A percentile compares a stretch with the other conserved stretches of the same genome.
Conservation (phyloP, 2,797 vertebrate genomes). For the Enteromius mattozi region DNA sequence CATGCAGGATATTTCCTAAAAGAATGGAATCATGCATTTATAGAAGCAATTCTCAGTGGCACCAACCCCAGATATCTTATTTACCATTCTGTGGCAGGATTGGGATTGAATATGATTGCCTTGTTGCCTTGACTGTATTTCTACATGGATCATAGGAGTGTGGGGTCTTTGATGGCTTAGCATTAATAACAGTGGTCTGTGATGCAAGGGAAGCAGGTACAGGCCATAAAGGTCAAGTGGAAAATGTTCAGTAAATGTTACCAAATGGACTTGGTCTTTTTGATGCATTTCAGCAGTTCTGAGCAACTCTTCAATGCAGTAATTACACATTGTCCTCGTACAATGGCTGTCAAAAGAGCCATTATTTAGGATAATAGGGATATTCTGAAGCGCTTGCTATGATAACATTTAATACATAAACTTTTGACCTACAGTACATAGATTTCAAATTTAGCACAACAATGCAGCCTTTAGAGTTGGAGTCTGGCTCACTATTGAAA, state of each 20-base stretch:
- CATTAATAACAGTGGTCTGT: slow-evolving; percentile 37
- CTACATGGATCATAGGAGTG: slow-evolving; percentile 38
- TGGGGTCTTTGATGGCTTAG: slow-evolving; percentile 38
- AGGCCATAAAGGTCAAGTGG: slow-evolving; percentile 13
- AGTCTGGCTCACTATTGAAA: not conserved
- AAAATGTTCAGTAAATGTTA: slow-evolving; percentile 22
- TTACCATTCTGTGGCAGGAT: slow-evolving; percentile 47
- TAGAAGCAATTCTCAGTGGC: slow-evolving; percentile 61
- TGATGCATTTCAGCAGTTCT: not conserved
- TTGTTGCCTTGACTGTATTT: slow-evolving; percentile 52
- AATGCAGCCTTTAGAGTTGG: not conserved
- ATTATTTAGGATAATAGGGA: slow-evolving; percentile 25
- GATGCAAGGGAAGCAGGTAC: not conserved
- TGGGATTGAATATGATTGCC: slow-evolving; percentile 61
- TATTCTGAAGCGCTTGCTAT: not conserved
- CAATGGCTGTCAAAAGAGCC: slow-evolving; percentile 17
- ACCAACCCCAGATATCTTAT: slow-evolving; percentile 44
- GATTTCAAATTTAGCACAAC: slow-evolving; percentile 6
- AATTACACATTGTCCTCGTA: slow-evolving; percentile 10
- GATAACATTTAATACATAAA: slow-evolving; percentile 13
- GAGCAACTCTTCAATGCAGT: slow-evolving; percentile 12
- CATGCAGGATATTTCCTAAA: slow-evolving; percentile 61
- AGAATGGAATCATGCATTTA: slow-evolving; percentile 65
- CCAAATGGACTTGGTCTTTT: slow-evolving; percentile 14
- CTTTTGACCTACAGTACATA: slow-evolving; percentile 1